Percentiles rank a stretch among this genome's conserved stretches.
These are phyloP conservation scores for Mormyrus lacerda DNA, from an alignment of 2,113 vertebrate species.

Conservation along the genomic window DNA sequence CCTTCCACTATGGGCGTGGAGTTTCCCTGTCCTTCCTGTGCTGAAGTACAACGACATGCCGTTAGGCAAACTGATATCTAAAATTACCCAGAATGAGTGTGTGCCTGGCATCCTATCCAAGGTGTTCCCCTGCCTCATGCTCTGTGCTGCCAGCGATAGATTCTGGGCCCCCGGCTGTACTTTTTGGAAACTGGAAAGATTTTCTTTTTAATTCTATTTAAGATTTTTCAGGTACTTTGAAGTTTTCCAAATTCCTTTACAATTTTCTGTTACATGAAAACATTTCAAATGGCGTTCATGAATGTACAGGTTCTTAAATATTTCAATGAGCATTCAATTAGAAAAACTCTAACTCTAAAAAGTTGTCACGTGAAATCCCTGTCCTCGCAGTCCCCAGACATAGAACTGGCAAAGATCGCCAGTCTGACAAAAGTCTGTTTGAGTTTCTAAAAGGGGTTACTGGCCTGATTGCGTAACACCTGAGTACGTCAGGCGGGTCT, in stretches of 20 bases:
- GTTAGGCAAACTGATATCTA: background rate
- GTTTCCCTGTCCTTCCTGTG: background rate
- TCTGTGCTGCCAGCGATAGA: background rate
- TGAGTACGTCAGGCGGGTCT: constrained; percentile 3
- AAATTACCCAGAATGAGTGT: background rate
- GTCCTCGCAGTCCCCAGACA: constrained; percentile 28
- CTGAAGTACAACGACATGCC: background rate
- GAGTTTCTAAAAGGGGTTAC: constrained; percentile 24
- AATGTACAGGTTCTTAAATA: constrained; percentile 5
- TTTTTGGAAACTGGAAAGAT: background rate
- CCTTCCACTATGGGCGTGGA: background rate
- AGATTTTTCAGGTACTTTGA: background rate
- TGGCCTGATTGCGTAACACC: constrained; percentile 37
- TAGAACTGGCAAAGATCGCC: constrained; percentile 28
- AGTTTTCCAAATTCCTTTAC: background rate
- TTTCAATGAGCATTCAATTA: constrained; percentile 25
- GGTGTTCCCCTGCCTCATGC: background rate
- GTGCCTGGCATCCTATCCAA: background rate
- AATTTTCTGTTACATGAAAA: background rate
- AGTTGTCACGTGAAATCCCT: constrained; percentile 33
- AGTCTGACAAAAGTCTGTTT: constrained; percentile 35
- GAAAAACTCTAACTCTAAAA: constrained; percentile 27
- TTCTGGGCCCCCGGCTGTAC: background rate
- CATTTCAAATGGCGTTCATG: background rate
- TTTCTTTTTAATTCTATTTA: background rate